These are phyloP conservation scores for Drosophila sp. DNA, from an alignment of 1,140 invertebrate species.

Conservation along the genomic window DNA sequence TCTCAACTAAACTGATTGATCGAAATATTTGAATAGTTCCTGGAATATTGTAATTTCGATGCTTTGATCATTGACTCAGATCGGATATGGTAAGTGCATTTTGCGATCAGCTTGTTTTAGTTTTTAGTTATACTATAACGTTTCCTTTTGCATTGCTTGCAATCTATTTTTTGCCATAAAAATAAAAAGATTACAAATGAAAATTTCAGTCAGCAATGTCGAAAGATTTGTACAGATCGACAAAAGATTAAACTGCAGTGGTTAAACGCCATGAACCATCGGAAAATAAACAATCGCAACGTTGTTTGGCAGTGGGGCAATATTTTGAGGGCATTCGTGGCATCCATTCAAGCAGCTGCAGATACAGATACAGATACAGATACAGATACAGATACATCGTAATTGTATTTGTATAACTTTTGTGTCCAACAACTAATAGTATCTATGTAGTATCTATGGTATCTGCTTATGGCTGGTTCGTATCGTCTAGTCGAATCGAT, in stretches of 20 bases:
- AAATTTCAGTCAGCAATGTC: slow-evolving; percentile 45
- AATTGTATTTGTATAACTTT: background rate
- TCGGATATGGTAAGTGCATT: slow-evolving; percentile 27
- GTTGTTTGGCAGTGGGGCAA: slow-evolving; percentile 19
- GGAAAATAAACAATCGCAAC: slow-evolving; percentile 3
- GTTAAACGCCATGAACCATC: slow-evolving; percentile 41
- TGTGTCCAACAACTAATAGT: no score
- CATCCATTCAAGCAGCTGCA: background rate
- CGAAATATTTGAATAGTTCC: slow-evolving; percentile 3
- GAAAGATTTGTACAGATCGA: slow-evolving; percentile 25
- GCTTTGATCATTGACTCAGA: slow-evolving; percentile 8
- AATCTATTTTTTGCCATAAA: slow-evolving; percentile 52
- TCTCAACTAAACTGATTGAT: slow-evolving; percentile 1
- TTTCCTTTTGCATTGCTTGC: slow-evolving; percentile 40
- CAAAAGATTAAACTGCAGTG: slow-evolving; percentile 21
- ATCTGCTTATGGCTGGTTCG: slow-evolving; percentile 10
- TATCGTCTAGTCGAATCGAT: slow-evolving; percentile 21
- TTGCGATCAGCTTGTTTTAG: slow-evolving; percentile 2
- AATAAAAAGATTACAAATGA: slow-evolving; percentile 32
- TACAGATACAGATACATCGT: slow-evolving; percentile 4
- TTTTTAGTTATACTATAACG: background rate
- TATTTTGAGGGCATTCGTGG: slow-evolving; percentile 15
- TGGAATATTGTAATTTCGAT: background rate
- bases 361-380: slow-evolving; percentile 3
- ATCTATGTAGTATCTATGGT: background rate